A percentile compares a stretch with the other conserved stretches of the same genome.
Evolutionary conservation across 1,140 invertebrate genomes (phyloP).

Genomic region (Papilio glaucus): DNA sequence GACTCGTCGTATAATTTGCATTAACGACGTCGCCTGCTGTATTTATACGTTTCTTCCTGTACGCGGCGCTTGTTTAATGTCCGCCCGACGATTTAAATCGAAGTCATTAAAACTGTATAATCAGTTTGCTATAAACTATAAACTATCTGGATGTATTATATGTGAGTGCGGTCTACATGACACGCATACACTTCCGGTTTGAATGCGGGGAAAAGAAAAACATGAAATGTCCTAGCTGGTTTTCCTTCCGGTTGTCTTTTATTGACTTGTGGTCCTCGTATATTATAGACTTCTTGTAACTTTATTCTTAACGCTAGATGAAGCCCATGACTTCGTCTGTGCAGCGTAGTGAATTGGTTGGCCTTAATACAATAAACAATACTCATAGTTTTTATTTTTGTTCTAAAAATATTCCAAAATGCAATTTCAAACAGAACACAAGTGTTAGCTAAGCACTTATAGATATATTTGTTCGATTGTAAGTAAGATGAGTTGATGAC

Average conservation of each 20-base stretch:
- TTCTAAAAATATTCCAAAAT: no score
- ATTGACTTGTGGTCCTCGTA: not conserved
- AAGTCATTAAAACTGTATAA: conserved; percentile 33
- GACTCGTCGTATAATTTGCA: conserved; percentile 57
- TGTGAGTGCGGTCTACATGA: conserved; percentile 3
- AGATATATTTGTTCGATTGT: no score
- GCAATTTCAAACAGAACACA: no score
- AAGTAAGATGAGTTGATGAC: no score
- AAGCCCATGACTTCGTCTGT: not conserved
- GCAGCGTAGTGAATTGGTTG: no score
- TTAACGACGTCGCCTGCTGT: conserved; percentile 60
- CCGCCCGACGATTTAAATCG: conserved; percentile 21
- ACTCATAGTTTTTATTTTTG: not conserved
- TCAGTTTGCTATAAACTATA: conserved; percentile 16
- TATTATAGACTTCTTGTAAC: not conserved
- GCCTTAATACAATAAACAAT: not conserved
- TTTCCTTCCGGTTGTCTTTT: conserved; percentile 1
- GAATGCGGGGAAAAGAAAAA: not conserved
- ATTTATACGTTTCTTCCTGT: conserved; percentile 35
- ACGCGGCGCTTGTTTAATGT: conserved; percentile 28
- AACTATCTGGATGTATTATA: conserved; percentile 2
- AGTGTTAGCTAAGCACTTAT: no score
- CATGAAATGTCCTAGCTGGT: conserved; percentile 16
- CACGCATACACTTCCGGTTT: not conserved
- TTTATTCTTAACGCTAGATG: not conserved